phyloP scores from a whole-genome alignment of 2,113 vertebrate genomes.

The Willisornis vidua region DNA sequence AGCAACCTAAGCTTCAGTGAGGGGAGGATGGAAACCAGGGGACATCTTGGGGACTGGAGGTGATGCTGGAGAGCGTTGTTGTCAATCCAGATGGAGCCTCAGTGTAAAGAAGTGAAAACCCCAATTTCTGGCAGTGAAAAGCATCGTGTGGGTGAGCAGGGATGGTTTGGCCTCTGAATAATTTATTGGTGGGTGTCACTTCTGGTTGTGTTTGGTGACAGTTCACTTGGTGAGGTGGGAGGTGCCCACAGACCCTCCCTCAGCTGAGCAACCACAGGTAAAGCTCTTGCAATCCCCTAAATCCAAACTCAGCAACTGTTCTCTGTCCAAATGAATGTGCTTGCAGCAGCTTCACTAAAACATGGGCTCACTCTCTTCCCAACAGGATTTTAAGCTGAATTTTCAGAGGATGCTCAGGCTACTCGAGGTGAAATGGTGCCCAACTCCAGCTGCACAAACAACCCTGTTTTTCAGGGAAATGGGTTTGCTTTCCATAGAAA shows the following conservation, averaged over 20 bases:
- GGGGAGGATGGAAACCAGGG: neutral
- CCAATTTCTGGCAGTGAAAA: neutral
- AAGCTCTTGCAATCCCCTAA: neutral
- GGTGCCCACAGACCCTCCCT: neutral
- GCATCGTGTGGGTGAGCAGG: fast-evolving
- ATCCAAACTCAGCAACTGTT: neutral
- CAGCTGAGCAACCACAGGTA: fast-evolving
- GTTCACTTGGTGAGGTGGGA: neutral
- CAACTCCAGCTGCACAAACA: neutral
- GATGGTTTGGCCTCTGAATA: neutral
- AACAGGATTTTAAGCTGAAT: neutral
- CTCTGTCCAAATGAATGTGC: fast-evolving
- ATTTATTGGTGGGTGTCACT: neutral
- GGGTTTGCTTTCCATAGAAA: neutral
- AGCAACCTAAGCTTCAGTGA: neutral
- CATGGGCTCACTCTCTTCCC: fast-evolving
- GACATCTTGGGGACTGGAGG: neutral
- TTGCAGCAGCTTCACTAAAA: neutral
- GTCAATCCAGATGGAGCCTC: neutral
- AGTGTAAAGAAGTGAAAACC: fast-evolving
- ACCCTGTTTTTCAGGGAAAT: neutral
- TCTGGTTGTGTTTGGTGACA: neutral
- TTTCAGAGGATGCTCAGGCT: neutral
- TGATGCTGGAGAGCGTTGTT: fast-evolving
- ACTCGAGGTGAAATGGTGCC: neutral